A percentile compares a stretch with the other conserved stretches of the same genome.
These are phyloP conservation scores for Esox niger DNA, from an alignment of 2,113 vertebrate genomes.

Conservation along the genomic window DNA sequence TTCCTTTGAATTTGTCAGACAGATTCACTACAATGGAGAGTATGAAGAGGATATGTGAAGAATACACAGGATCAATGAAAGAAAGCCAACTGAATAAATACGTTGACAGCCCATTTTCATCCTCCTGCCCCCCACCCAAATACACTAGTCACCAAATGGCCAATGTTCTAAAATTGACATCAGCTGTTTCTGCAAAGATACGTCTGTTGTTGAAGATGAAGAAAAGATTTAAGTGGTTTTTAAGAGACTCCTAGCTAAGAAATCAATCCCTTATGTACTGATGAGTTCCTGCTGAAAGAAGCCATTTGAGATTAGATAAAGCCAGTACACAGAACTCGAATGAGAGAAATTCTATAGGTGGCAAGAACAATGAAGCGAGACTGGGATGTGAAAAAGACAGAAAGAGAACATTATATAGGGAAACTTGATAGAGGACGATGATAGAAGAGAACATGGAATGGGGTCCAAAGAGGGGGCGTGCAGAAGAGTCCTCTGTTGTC, in stretches of 20 bases:
- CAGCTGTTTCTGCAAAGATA: not conserved
- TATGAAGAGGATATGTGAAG: too few species aligned
- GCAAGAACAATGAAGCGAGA: conserved; percentile 8
- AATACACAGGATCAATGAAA: too few species aligned
- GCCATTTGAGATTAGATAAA: conserved; percentile 34
- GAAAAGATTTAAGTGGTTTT: not conserved
- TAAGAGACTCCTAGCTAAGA: conserved; percentile 17
- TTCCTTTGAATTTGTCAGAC: too few species aligned
- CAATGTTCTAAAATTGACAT: not conserved
- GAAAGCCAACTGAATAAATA: too few species aligned
- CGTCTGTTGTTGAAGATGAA: not conserved
- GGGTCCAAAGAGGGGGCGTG: not conserved
- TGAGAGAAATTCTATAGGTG: not conserved
- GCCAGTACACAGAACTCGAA: not conserved
- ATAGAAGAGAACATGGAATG: not conserved
- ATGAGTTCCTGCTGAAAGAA: conserved; percentile 48
- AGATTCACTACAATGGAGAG: too few species aligned
- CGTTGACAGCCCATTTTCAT: too few species aligned
- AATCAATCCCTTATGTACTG: conserved; percentile 45
- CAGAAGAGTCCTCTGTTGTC: not conserved
- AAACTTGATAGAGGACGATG: not conserved
- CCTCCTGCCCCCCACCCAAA: too few species aligned
- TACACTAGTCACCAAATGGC: not conserved
- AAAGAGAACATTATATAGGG: not conserved
- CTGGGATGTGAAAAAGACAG: conserved; percentile 1